Evolutionary conservation across 2,797 vertebrate species (phyloP), one percentile per base, ranked within the genome.

Genomic region (Lerista edwardsae): DNA sequence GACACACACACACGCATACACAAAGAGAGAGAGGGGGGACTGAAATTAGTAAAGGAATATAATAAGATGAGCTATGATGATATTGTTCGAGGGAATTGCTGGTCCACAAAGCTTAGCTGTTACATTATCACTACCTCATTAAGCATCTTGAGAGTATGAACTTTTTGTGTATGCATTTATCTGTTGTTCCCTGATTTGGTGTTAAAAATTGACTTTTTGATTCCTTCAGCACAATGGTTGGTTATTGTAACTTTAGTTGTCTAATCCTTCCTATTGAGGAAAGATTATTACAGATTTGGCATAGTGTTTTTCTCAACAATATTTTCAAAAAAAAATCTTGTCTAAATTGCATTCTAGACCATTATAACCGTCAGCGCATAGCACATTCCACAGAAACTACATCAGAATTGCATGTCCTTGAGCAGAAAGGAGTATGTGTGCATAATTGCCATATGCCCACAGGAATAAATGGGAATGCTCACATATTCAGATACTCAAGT

Each of bases 281-380:
- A 68, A 68, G 64, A 67, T 51, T 34, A 55, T n/a, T 55, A 31
- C 23, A 51, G 77, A 36, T 67, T 55, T 80, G 29, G 25, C 59
- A 64, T 79, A 51, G 47, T 79, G 61, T 79, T 68, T 55, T 36
- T 79, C 62, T 68, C 44, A 68, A 23, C 64, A 79, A 34, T 47
- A 14, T 79, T 78, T 79, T 68, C 78, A 67, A 55, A 68, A 25
- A 2, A 1, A 19, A 25, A 44, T 11, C 12, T 55, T 80, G 78
- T 27, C 19, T 25, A 55, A 34, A 68, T 51, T 25, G 21, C 44
- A 51, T 34, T 21, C 34, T 44, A 61, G 55, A 39, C 55, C 68
- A 57, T 55, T 55, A 34, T 71, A 80, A 59, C 39, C 57, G 21
- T 64, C 61, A 65, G 57, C n/a, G 47, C 25, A 80, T 47, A 25